These are phyloP conservation scores for Perca fluviatilis DNA, from an alignment of 2,113 vertebrate species.

Conservation along the genomic window DNA sequence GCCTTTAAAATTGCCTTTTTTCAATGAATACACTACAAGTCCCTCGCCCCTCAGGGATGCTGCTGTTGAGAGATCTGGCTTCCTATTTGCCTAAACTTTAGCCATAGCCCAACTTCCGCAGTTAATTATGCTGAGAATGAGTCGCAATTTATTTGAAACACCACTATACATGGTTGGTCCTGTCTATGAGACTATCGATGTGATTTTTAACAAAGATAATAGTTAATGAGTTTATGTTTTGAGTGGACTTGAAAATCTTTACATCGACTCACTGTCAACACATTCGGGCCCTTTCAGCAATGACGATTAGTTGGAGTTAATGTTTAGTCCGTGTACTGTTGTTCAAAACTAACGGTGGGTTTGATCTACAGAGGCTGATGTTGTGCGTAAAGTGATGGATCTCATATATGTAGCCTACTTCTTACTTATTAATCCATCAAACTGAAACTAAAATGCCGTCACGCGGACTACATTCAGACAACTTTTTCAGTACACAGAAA, in stretches of 20 bases:
- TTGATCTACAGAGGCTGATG: neutral
- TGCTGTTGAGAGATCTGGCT: neutral
- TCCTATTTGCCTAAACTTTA: neutral
- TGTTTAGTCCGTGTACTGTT: slow-evolving; percentile 30
- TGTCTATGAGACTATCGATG: neutral
- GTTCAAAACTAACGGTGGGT: slow-evolving; percentile 12
- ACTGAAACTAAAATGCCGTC: neutral
- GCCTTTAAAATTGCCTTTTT: neutral
- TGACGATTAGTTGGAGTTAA: slow-evolving; percentile 21
- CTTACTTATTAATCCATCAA: slow-evolving; percentile 40
- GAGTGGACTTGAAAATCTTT: slow-evolving; percentile 11
- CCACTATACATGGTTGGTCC: neutral
- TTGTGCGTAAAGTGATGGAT: slow-evolving; percentile 20
- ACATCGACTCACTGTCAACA: slow-evolving; percentile 6
- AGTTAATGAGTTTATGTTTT: slow-evolving; percentile 4
- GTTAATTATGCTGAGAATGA: neutral
- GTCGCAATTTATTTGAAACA: neutral
- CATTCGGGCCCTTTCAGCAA: neutral
- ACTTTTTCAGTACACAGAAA: neutral
- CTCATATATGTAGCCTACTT: neutral
- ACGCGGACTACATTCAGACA: slow-evolving; percentile 1
- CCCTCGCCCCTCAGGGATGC: neutral
- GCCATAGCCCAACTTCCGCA: neutral
- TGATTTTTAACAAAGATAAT: slow-evolving; percentile 11
- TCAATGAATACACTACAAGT: neutral